Base-by-base conservation (phyloP, 2,797 vertebrate genomes). In the Bovichtus diacanthus region DNA sequence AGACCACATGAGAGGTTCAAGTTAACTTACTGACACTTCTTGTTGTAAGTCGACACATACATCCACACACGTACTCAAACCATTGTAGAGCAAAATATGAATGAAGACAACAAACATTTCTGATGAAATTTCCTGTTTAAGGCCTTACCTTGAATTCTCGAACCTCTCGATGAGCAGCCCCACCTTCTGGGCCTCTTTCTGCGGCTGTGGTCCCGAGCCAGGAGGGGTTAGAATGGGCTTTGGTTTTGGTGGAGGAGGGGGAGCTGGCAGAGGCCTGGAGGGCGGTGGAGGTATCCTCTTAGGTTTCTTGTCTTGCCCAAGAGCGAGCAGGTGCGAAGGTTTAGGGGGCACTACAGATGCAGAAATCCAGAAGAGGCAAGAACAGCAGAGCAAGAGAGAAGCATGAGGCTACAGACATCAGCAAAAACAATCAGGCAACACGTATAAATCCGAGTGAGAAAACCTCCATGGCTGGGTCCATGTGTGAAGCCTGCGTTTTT, bases 311-410 rank as follows among this genome's bases (percentile, higher is more conserved):
- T 96, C 96, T 87, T 96, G 95, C 61, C 95, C 95, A 55, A 92
- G 86, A 83, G 94, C 91, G 88, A 95, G 95, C 87, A 97, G 95
- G 90, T 96, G 94, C 51, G 93, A 85, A 64, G 95, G 95, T 91
- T 98, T 96, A 97, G 96, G 96, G 94, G 95, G 95, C 93, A 96
- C 97, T 99, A 74, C 39, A 49, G 73, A 73, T 19, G 49, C 34
- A 88, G 41, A 36, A 18, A 81, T 62, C 82, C 70, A 79, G 67
- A 62, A 13, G 69, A 74, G 27, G 51, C 6, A 70, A 71, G 15
- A 81, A 21, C 23, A 61, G 41, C 65, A 88, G 69, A 83, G 41
- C 9, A 31, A 65, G n/a, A 81, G 66, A 82, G 56, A 82, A 43
- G 53, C 39, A 62, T 55, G 70, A 87, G 70, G 53, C 76, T 75